Evolutionary conservation across 2,888 invertebrate genomes (phyloP).

Genomic region (Ethmia dodecea): DNA sequence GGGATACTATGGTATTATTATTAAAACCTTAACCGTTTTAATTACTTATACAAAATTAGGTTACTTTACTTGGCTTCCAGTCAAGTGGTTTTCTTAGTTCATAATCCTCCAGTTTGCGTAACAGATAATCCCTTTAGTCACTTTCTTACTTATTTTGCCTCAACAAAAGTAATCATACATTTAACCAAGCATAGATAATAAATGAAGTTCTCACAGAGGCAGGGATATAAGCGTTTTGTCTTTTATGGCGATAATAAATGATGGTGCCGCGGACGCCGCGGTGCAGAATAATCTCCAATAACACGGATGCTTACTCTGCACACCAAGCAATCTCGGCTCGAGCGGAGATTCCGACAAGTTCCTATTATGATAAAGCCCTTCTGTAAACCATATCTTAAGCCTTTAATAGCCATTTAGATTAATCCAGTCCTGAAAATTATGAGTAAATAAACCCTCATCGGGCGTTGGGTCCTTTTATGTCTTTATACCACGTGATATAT

Average conservation of each 20-base stretch:
- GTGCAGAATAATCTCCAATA: slow-evolving; percentile 55
- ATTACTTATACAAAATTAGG: slow-evolving; percentile 3
- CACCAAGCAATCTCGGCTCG: slow-evolving; percentile 15
- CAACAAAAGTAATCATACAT: too few relatives aligned
- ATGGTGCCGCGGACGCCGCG: slow-evolving; percentile 28
- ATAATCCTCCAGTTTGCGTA: slow-evolving; percentile 5
- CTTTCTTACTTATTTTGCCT: too few relatives aligned
- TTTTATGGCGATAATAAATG: slow-evolving; percentile 41
- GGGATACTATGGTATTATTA: too few relatives aligned
- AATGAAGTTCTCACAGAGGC: slow-evolving; percentile 25
- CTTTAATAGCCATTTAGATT: too few relatives aligned
- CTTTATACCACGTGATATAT: too few relatives aligned
- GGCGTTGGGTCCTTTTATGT: too few relatives aligned
- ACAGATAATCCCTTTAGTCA: neutral
- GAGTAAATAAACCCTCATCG: too few relatives aligned
- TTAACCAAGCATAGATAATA: slow-evolving; percentile 21
- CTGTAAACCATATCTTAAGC: too few relatives aligned
- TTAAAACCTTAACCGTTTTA: too few relatives aligned
- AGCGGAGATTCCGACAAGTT: too few relatives aligned
- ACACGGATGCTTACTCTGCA: slow-evolving; percentile 45
- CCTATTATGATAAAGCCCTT: too few relatives aligned
- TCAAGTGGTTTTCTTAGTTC: slow-evolving; percentile 10
- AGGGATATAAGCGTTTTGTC: slow-evolving; percentile 25
- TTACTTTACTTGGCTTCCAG: slow-evolving; percentile 11
- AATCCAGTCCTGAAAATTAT: too few relatives aligned